Conservation (phyloP, 23 tunicate species). For the Trididemnum nubilum region DNA sequence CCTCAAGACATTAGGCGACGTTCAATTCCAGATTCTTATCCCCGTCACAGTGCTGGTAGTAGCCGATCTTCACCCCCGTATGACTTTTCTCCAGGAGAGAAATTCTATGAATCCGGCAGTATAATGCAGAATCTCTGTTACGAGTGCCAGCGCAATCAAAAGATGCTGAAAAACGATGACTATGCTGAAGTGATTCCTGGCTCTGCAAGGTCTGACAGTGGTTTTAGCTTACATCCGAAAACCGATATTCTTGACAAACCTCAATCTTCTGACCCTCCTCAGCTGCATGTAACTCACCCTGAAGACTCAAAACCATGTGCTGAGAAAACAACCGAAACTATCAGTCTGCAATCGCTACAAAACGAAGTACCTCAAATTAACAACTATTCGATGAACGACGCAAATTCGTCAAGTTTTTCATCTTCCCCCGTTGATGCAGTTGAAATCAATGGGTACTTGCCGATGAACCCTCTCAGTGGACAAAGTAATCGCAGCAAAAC, state of each 20-base stretch:
- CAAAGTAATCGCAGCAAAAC: slow-evolving; percentile 5
- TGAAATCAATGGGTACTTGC: slow-evolving; percentile 55
- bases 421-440: not conserved
- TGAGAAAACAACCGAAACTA: not conserved
- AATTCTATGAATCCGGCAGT: not conserved
- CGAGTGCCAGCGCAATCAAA: not conserved
- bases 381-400: not conserved
- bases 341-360: not conserved
- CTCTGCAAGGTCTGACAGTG: not conserved
- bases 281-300: not conserved
- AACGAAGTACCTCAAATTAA: not conserved
- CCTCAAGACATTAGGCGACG: slow-evolving; percentile 80
- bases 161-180: not conserved
- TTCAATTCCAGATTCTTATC: slow-evolving; percentile 30
- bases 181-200: not conserved
- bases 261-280: not conserved
- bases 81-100: slow-evolving; percentile 46
- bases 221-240: not conserved
- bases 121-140: not conserved
- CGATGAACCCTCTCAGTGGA: slow-evolving; percentile 56
- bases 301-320: not conserved
- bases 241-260: not conserved
- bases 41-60: not conserved
- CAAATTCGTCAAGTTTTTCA: not conserved
- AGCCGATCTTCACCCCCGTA: slow-evolving; percentile 33